Conservation (phyloP, 2,888 invertebrate genomes). For the Microctonus hyperodae region DNA sequence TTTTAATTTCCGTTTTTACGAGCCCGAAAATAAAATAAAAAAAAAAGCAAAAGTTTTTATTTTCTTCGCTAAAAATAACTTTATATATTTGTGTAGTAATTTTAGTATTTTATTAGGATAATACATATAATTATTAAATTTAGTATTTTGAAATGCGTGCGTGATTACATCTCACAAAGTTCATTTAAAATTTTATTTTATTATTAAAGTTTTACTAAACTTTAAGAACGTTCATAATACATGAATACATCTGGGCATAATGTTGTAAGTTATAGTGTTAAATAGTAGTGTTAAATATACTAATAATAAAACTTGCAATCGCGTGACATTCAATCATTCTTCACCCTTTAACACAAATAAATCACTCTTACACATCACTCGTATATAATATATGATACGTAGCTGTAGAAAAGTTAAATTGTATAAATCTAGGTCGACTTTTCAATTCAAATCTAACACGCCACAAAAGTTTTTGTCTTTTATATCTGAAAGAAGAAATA, state of each 20-base stretch:
- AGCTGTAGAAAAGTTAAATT: background rate
- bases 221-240: background rate
- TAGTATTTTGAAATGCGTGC: background rate
- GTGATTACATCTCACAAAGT: background rate
- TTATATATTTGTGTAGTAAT: background rate
- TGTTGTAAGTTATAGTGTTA: too few species aligned
- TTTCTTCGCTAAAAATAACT: background rate
- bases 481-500: background rate
- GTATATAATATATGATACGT: constrained; percentile 4
- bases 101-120: background rate
- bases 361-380: background rate
- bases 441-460: background rate
- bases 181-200: background rate
- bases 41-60: too few species aligned
- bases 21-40: background rate
- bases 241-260: background rate
- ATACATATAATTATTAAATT: background rate
- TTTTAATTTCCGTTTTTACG: background rate
- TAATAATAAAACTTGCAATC: constrained; percentile 2
- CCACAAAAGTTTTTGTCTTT: background rate
- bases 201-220: background rate
- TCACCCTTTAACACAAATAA: constrained; percentile 20
- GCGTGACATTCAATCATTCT: constrained; percentile 33
- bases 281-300: too few species aligned
- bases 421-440: background rate